phyloP scores from a whole-genome alignment of 2,797 vertebrate species.

The Gallirallus australis region DNA sequence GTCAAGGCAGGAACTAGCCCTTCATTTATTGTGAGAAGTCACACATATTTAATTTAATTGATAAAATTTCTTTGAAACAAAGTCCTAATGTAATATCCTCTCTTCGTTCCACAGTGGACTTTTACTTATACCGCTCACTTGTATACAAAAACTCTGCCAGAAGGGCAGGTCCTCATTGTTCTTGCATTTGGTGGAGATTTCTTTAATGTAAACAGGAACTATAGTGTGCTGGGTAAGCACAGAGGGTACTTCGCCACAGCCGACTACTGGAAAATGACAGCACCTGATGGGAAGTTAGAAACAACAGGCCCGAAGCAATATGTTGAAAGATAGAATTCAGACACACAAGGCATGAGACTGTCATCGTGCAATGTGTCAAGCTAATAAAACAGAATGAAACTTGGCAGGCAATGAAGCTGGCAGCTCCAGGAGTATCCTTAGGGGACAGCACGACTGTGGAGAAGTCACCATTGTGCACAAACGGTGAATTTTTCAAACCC shows the following conservation, averaged over 20 bases:
- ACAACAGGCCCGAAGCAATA: not conserved
- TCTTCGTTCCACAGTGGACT: not conserved
- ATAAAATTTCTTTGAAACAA: not conserved
- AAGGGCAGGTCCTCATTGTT: not conserved
- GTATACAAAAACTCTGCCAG: not conserved
- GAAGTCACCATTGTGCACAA: not conserved
- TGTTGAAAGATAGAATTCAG: slow-evolving; percentile 22
- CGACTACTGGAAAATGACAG: slow-evolving; percentile 17
- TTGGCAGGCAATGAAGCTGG: not conserved
- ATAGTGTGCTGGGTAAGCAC: not conserved
- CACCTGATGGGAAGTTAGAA: slow-evolving; percentile 24
- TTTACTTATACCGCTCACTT: not conserved
- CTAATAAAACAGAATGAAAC: slow-evolving; percentile 37
- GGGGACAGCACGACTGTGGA: not conserved
- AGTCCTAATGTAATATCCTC: not conserved
- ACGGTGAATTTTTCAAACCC: not conserved
- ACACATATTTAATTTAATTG: not conserved
- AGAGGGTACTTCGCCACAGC: not conserved
- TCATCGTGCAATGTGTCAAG: not conserved
- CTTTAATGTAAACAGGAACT: not conserved
- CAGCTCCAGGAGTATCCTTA: not conserved
- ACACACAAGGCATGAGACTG: not conserved
- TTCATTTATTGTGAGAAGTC: not conserved
- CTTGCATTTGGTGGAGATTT: not conserved
- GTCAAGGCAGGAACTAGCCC: not conserved